Evolutionary conservation across 2,797 vertebrate species (phyloP).

Genomic region (Hylomyscus alleni): DNA sequence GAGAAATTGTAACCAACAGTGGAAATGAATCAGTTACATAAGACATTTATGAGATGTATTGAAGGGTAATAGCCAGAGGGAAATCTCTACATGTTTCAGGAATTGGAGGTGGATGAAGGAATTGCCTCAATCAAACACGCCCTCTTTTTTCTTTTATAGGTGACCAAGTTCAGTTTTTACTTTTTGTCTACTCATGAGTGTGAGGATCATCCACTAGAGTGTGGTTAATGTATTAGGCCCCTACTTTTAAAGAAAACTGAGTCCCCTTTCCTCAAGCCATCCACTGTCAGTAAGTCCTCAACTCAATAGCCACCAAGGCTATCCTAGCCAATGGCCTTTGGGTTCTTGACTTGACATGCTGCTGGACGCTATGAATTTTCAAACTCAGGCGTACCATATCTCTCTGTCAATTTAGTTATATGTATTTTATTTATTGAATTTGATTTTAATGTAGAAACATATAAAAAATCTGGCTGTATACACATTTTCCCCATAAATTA

Average conservation of each 20-base stretch:
- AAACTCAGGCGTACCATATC: not conserved
- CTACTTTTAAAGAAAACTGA: too few relatives aligned
- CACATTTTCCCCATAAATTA: not conserved
- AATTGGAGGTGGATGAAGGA: not conserved
- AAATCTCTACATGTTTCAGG: not conserved
- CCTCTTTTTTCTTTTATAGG: not conserved
- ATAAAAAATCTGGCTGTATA: not conserved
- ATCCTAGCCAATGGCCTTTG: not conserved
- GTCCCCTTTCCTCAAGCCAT: not conserved
- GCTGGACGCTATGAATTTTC: not conserved
- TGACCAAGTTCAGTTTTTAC: not conserved
- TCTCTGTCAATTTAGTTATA: not conserved
- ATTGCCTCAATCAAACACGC: not conserved
- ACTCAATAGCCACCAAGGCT: not conserved
- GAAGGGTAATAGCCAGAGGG: not conserved
- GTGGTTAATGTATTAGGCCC: not conserved
- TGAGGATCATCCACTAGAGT: not conserved
- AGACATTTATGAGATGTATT: slow-evolving; percentile 61
- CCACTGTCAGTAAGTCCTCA: not conserved
- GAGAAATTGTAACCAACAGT: slow-evolving; percentile 51
- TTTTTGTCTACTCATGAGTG: not conserved
- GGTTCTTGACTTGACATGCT: not conserved
- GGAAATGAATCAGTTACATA: slow-evolving; percentile 52
- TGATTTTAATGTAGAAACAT: slow-evolving; percentile 8
- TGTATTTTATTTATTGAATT: slow-evolving; percentile 30